Percentiles rank a stretch among this genome's conserved stretches.
These are phyloP conservation scores for Podarcis muralis DNA, from an alignment of 2,113 vertebrate genomes.

Conservation along the genomic window DNA sequence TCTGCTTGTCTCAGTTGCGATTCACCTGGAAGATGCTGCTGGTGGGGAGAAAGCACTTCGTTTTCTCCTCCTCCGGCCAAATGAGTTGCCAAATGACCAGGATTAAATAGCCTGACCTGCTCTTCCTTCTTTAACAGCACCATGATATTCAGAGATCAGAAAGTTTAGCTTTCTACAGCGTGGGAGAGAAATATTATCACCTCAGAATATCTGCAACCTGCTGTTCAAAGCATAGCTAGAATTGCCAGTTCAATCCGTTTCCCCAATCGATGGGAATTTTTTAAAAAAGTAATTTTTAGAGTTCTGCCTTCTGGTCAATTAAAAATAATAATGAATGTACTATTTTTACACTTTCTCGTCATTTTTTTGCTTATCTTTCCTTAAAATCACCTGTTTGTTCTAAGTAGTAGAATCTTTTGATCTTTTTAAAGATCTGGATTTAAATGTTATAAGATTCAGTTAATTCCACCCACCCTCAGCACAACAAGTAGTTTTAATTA, in stretches of 20 bases:
- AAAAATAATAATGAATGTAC: too few relatives aligned
- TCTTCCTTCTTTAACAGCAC: not conserved
- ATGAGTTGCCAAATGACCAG: not conserved
- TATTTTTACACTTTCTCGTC: not conserved
- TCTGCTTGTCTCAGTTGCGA: too few relatives aligned
- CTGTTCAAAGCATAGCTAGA: not conserved
- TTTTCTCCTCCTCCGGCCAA: not conserved
- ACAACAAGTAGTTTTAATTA: slow-evolving; percentile 38
- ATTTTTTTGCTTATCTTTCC: slow-evolving; percentile 26
- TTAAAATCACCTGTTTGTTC: not conserved
- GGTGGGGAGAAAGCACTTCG: not conserved
- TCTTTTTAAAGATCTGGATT: slow-evolving; percentile 10
- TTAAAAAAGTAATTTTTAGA: too few relatives aligned
- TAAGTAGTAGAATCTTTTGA: slow-evolving; percentile 22
- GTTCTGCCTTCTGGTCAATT: too few relatives aligned
- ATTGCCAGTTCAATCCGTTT: not conserved
- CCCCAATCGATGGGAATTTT: too few relatives aligned
- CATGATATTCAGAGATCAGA: not conserved
- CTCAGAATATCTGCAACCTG: not conserved
- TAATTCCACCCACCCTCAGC: not conserved
- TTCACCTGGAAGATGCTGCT: not conserved
- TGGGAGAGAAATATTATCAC: not conserved
- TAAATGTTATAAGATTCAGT: slow-evolving; percentile 29
- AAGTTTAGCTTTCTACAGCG: not conserved
- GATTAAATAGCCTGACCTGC: not conserved